phyloP scores from a whole-genome alignment of 2,797 vertebrate species.

The Crypturellus tataupa region DNA sequence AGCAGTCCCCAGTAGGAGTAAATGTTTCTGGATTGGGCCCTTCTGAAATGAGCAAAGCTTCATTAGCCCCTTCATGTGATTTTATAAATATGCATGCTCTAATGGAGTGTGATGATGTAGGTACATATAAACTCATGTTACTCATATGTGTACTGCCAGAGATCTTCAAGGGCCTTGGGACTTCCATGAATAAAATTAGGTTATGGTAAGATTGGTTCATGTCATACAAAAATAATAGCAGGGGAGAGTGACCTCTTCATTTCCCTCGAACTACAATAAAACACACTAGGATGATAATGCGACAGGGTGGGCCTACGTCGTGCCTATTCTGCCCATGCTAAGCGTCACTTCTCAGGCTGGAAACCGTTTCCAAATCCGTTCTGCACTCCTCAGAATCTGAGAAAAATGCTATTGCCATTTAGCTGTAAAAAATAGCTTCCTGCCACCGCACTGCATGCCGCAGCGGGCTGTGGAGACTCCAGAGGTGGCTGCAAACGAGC shows the following conservation, averaged over 20 bases:
- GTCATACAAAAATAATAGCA: neutral
- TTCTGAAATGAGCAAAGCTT: slow-evolving; percentile 34
- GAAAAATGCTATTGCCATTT: neutral
- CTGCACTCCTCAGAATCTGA: rapidly evolving
- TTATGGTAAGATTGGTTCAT: neutral
- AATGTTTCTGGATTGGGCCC: neutral
- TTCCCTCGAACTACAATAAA: neutral
- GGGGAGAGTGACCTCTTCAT: neutral
- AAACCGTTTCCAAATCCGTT: neutral
- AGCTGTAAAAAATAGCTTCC: neutral
- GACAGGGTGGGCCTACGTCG: neutral
- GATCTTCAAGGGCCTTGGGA: neutral
- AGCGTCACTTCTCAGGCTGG: neutral
- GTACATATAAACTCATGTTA: neutral
- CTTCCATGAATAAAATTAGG: neutral
- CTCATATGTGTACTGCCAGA: rapidly evolving
- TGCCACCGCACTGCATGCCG: rapidly evolving
- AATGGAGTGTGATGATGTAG: neutral
- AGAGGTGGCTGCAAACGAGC: neutral
- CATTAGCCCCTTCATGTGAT: slow-evolving; percentile 13
- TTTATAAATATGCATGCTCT: neutral
- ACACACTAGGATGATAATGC: neutral
- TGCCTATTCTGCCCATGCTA: neutral
- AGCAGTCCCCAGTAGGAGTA: slow-evolving; percentile 35
- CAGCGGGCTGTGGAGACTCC: neutral